Percentiles rank a stretch among this genome's conserved stretches.
Evolutionary conservation across 2,888 invertebrate genomes (phyloP).

Genomic region (Mycalesis mineus): DNA sequence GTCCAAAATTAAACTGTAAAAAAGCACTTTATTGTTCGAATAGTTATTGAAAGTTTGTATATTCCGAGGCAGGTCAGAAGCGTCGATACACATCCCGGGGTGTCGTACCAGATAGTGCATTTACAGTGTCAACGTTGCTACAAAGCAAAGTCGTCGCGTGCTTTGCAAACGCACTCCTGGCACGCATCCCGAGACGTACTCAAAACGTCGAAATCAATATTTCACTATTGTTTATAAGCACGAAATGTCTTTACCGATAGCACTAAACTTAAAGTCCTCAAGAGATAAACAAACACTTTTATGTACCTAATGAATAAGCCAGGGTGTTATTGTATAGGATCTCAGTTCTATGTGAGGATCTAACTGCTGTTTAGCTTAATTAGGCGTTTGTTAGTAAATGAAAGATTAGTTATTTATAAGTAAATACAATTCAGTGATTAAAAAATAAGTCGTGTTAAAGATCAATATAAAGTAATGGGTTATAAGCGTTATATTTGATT

Average conservation of each 20-base stretch:
- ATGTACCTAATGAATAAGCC: slow-evolving; percentile 5
- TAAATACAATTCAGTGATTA: no score
- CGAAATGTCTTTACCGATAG: slow-evolving; percentile 62
- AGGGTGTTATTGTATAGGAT: not conserved
- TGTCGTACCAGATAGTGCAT: slow-evolving; percentile 99
- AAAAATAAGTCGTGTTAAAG: no score
- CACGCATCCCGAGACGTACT: slow-evolving; percentile 90
- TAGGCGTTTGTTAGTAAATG: slow-evolving; percentile 15
- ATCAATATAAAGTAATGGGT: no score
- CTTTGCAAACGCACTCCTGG: slow-evolving; percentile 99
- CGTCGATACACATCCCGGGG: slow-evolving; percentile 82
- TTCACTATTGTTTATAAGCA: slow-evolving; percentile 63
- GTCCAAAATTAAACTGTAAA: slow-evolving; percentile 22
- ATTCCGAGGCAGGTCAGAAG: slow-evolving; percentile 55
- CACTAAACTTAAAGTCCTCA: slow-evolving; percentile 37
- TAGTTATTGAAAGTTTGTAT: slow-evolving; percentile 37
- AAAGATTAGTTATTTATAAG: not conserved
- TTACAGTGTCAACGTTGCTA: slow-evolving; percentile 88
- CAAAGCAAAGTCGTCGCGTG: slow-evolving; percentile 72
- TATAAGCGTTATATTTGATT: no score
- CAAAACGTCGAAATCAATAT: slow-evolving; percentile 57
- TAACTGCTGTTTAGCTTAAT: no score
- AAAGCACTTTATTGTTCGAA: slow-evolving; percentile 52
- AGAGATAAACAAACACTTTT: slow-evolving; percentile 16
- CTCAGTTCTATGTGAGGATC: no score